Conservation (phyloP, 2,888 invertebrate genomes). For the Trichopria drosophilae region DNA sequence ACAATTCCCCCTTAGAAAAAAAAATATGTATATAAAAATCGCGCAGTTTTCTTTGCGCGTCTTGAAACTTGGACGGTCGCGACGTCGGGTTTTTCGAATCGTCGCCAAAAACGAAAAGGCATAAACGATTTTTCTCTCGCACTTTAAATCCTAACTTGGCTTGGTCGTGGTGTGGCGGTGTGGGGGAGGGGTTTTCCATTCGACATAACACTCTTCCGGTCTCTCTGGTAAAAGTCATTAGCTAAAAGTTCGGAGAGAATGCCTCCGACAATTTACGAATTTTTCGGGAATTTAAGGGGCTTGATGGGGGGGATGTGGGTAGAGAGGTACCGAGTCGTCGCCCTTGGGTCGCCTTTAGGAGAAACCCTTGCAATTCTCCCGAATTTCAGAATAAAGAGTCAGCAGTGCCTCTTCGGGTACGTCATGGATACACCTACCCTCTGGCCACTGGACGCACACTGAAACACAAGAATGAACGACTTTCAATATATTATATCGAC, state of each 20-base stretch:
- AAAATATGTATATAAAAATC: too few species aligned
- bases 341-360: constrained; percentile 51
- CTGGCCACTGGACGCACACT: constrained; percentile 91
- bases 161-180: constrained; percentile 57
- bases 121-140: constrained; percentile 1
- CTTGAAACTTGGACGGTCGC: constrained; percentile 17
- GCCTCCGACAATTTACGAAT: too few species aligned
- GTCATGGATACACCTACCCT: constrained; percentile 69
- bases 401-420: constrained; percentile 55
- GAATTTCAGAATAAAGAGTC: constrained; percentile 54
- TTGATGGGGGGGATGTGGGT: background rate
- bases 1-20: too few species aligned
- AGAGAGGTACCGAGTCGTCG: constrained; percentile 40
- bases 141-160: constrained; percentile 43
- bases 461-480: constrained; percentile 63
- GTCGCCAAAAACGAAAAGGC: background rate
- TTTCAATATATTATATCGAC: background rate
- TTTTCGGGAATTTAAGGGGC: background rate
- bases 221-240: background rate
- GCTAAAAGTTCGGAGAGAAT: background rate
- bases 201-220: too few species aligned
- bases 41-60: too few species aligned
- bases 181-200: too few species aligned
- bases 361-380: constrained; percentile 53
- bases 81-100: constrained; percentile 9